A percentile compares a stretch with the other conserved stretches of the same genome.
phyloP scores from a whole-genome alignment of 2,113 vertebrate genomes.

The Cyanistes caeruleus region DNA sequence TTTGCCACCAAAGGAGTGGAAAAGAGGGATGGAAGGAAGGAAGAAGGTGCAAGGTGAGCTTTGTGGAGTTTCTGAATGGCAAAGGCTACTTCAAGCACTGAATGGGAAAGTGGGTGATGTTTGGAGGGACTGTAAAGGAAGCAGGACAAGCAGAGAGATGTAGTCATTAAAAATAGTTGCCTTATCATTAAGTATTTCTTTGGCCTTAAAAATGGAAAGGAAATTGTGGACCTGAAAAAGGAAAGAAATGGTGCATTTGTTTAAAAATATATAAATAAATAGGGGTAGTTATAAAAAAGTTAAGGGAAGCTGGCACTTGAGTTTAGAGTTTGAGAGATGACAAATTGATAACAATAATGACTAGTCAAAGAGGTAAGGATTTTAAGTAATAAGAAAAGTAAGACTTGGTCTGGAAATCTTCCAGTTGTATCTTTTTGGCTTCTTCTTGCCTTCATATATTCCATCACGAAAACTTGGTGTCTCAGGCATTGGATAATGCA shows the following conservation, averaged over 20 bases:
- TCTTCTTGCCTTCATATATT: not conserved
- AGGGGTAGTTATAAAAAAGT: not conserved
- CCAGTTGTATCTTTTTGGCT: not conserved
- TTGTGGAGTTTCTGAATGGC: not conserved
- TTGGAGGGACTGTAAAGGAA: not conserved
- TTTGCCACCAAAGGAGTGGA: not conserved
- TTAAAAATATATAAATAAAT: not conserved
- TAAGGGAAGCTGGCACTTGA: not conserved
- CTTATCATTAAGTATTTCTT: not conserved
- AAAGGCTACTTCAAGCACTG: not conserved
- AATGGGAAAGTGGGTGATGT: not conserved
- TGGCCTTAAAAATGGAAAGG: not conserved
- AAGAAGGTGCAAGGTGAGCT: accelerated
- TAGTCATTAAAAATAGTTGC: not conserved
- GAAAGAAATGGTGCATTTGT: not conserved
- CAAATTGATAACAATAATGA: not conserved
- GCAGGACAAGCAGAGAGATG: not conserved
- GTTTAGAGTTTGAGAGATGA: not conserved
- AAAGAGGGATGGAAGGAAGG: not conserved
- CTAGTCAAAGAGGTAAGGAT: not conserved
- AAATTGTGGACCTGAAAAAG: not conserved
- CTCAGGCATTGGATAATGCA: conserved; percentile 1
- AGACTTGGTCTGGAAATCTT: not conserved
- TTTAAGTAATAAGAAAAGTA: not conserved
- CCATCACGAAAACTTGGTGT: not conserved